Percentiles rank a stretch among this genome's conserved stretches.
These are phyloP conservation scores for Indri indri DNA, from an alignment of 2,113 vertebrate species.

Conservation along the genomic window DNA sequence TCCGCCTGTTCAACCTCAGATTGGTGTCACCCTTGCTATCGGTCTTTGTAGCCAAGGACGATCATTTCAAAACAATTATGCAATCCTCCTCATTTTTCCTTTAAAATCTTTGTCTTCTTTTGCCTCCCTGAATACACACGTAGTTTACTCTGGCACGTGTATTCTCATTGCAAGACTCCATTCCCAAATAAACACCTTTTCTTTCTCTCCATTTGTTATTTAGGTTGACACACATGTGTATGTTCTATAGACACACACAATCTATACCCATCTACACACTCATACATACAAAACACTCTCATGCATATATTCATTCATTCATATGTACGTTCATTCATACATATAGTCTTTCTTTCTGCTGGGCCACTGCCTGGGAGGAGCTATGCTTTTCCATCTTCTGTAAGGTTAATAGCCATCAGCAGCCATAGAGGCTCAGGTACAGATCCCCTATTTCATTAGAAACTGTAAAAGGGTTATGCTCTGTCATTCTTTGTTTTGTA, in stretches of 20 bases:
- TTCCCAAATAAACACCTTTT: neutral
- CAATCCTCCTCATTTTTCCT: neutral
- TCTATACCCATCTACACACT: neutral
- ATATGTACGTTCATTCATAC: no score
- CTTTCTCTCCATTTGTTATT: neutral
- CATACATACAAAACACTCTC: neutral
- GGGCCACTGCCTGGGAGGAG: no score
- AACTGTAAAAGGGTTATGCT: no score
- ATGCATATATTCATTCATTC: neutral
- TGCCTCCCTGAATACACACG: neutral
- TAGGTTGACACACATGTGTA: neutral
- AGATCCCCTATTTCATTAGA: neutral
- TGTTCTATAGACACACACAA: no score
- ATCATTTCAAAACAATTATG: neutral
- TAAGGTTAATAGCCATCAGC: neutral
- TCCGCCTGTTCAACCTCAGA: neutral
- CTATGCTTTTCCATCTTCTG: neutral
- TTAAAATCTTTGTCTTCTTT: neutral
- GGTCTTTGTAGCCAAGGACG: neutral
- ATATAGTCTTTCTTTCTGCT: neutral
- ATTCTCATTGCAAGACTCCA: neutral
- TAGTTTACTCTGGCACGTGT: neutral
- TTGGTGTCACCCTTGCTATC: neutral
- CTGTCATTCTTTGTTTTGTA: neutral
- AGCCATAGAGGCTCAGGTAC: neutral